These are phyloP conservation scores for Tautogolabrus adspersus DNA, from an alignment of 2,113 vertebrate species.

Conservation along the genomic window DNA sequence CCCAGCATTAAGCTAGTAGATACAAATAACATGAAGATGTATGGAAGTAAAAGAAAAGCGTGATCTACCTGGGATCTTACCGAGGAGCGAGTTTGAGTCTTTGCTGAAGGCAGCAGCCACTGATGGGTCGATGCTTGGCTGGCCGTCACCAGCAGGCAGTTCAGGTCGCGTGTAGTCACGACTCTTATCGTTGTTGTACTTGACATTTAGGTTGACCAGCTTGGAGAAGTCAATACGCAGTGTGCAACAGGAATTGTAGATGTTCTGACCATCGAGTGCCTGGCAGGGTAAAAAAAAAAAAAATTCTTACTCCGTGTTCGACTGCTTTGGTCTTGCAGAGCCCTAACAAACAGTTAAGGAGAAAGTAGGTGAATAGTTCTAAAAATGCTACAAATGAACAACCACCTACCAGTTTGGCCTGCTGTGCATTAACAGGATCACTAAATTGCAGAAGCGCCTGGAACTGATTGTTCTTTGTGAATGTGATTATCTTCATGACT, in stretches of 20 bases:
- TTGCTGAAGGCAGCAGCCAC: conserved; percentile 94
- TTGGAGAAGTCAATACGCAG: conserved; percentile 99
- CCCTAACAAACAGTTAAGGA: neutral
- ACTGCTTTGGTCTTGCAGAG: neutral
- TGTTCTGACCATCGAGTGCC: conserved; percentile 98
- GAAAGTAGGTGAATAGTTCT: neutral
- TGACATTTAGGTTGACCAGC: conserved; percentile 97
- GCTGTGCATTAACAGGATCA: conserved; percentile 94
- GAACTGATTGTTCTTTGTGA: conserved; percentile 99
- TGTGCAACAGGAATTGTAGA: conserved; percentile 98
- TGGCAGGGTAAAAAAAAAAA: conserved; percentile 40
- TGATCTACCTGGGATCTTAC: conserved; percentile 88
- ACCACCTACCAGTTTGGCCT: conserved; percentile 93
- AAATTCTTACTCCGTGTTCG: neutral
- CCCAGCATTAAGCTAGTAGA: neutral
- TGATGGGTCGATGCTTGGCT: conserved; percentile 90
- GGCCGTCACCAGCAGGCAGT: conserved; percentile 95
- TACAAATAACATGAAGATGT: neutral
- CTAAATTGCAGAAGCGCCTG: conserved; percentile 97
- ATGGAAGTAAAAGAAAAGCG: conserved; percentile 51
- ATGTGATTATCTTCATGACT: conserved; percentile 99
- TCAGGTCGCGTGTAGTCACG: conserved; percentile 97
- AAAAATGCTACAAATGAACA: neutral
- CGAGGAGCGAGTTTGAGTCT: conserved; percentile 95
- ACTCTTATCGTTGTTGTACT: conserved; percentile 99